Evolutionary conservation across 2,797 vertebrate species (phyloP).

Genomic region (Tiaroga cobitis): DNA sequence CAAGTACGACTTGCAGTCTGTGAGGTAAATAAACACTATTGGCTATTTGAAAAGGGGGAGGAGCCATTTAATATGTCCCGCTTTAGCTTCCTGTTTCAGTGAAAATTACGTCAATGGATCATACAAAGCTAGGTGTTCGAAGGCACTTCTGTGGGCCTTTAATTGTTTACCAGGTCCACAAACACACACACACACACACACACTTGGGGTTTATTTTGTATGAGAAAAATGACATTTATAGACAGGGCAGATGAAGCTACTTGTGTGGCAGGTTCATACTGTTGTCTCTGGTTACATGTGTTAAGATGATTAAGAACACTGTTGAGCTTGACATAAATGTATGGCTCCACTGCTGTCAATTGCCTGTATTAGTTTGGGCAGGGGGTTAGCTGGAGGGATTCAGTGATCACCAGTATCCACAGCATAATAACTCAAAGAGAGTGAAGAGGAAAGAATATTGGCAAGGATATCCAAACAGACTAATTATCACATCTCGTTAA

Average conservation of each 20-base stretch:
- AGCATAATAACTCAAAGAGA: constrained; percentile 48
- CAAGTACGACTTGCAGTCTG: too few relatives aligned
- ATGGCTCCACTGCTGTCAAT: constrained; percentile 41
- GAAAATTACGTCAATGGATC: too few relatives aligned
- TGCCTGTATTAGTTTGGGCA: constrained; percentile 36
- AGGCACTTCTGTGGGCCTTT: too few relatives aligned
- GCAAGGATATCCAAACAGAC: constrained; percentile 64
- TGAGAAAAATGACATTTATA: background rate
- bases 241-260: background rate
- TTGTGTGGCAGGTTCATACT: background rate
- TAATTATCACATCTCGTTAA: constrained; percentile 72
- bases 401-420: constrained; percentile 46
- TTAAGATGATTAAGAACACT: constrained; percentile 34
- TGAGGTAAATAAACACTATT: too few relatives aligned
- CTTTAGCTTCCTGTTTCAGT: too few relatives aligned
- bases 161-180: too few relatives aligned
- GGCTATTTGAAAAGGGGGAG: too few relatives aligned
- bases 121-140: too few relatives aligned
- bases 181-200: too few relatives aligned
- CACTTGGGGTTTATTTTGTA: too few relatives aligned
- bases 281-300: constrained; percentile 5
- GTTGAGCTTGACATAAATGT: constrained; percentile 29
- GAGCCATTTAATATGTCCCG: too few relatives aligned
- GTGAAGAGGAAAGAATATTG: constrained; percentile 41
- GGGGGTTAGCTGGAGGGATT: constrained; percentile 12